These are phyloP conservation scores for Piaya cayana DNA, from an alignment of 2,113 vertebrate genomes.

Conservation along the genomic window DNA sequence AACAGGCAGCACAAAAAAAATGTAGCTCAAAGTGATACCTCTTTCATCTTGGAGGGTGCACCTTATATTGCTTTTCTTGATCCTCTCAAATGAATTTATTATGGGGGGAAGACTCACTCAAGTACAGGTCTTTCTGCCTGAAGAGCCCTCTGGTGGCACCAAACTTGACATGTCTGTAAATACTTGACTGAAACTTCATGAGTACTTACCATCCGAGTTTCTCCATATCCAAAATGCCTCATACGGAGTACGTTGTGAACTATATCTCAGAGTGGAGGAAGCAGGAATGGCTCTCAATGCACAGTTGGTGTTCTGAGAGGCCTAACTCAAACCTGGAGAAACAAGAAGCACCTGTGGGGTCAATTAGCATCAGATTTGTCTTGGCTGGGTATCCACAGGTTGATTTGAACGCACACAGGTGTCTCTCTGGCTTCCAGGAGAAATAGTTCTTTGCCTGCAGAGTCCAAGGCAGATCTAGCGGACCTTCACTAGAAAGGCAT, in stretches of 20 bases:
- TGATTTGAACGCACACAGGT: not conserved
- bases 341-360: not conserved
- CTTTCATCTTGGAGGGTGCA: not conserved
- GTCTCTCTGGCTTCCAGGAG: not conserved
- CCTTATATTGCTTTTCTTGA: accelerated
- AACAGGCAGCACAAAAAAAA: not conserved
- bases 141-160: conserved; percentile 14
- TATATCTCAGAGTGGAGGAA: not conserved
- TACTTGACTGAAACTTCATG: accelerated
- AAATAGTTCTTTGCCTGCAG: accelerated
- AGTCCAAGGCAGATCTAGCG: not conserved
- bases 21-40: not conserved
- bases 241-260: not conserved
- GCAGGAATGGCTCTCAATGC: not conserved
- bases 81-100: accelerated
- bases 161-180: not conserved
- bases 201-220: accelerated
- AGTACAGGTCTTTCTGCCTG: not conserved
- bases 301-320: accelerated
- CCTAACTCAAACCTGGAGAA: not conserved
- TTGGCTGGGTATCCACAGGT: not conserved
- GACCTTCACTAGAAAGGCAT: not conserved
- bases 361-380: not conserved
- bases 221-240: not conserved
- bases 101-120: accelerated